These are phyloP conservation scores for Lepus oiostolus DNA, from an alignment of 2,797 vertebrate species.

Conservation along the genomic window DNA sequence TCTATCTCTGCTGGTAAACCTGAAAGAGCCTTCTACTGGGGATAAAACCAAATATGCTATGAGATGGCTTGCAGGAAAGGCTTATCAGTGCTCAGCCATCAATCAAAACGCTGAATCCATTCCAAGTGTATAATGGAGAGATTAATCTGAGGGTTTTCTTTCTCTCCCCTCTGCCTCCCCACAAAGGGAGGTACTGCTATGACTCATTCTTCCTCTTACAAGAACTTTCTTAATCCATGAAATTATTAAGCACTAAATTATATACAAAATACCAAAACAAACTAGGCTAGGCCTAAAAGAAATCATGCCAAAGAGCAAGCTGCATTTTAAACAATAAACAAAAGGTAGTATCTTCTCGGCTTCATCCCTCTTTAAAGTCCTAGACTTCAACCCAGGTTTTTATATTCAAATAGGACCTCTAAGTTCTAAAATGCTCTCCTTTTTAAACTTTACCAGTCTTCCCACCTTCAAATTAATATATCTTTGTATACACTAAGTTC, in stretches of 20 bases:
- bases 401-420: background rate
- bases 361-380: conserved; percentile 21
- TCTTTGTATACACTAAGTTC: conserved; percentile 14
- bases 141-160: conserved; percentile 66
- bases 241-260: conserved; percentile 61
- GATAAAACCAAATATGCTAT: conserved; percentile 52
- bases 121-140: conserved; percentile 78
- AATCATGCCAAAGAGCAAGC: conserved; percentile 39
- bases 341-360: conserved; percentile 39
- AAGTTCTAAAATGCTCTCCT: conserved; percentile 40
- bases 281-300: conserved; percentile 43
- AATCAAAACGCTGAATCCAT: conserved; percentile 66
- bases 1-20: conserved; percentile 51
- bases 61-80: background rate
- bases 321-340: conserved; percentile 41
- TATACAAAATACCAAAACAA: conserved; percentile 62
- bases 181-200: conserved; percentile 42
- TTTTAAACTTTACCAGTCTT: conserved; percentile 28
- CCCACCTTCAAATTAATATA: conserved; percentile 36
- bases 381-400: background rate
- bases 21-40: conserved; percentile 58
- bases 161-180: conserved; percentile 8
- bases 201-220: conserved; percentile 73
- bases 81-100: conserved; percentile 80
- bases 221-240: conserved; percentile 71